These are phyloP conservation scores for Malthinus seriepunctatus DNA, from an alignment of 2,888 invertebrate species.

Conservation along the genomic window DNA sequence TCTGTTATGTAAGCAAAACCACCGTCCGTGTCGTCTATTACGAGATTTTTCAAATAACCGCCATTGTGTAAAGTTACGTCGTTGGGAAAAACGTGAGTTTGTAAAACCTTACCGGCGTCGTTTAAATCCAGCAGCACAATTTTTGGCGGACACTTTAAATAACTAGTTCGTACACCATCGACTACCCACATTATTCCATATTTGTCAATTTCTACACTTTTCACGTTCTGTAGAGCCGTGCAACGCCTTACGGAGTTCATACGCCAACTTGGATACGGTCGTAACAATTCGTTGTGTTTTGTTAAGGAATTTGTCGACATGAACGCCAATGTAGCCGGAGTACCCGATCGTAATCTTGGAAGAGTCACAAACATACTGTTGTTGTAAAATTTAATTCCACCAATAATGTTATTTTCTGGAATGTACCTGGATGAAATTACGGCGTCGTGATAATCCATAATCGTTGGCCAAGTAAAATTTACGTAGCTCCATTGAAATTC, in stretches of 20 bases:
- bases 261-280: constrained; percentile 72
- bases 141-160: constrained; percentile 67
- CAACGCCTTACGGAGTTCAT: constrained; percentile 63
- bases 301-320: constrained; percentile 46
- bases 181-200: constrained; percentile 72
- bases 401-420: constrained; percentile 68
- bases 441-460: constrained; percentile 60
- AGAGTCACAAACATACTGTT: constrained; percentile 68
- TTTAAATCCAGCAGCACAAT: constrained; percentile 69
- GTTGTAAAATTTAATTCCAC: constrained; percentile 70
- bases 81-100: constrained; percentile 63
- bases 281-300: constrained; percentile 59
- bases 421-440: constrained; percentile 63
- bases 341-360: constrained; percentile 68
- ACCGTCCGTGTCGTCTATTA: constrained; percentile 70
- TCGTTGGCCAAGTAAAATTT: constrained; percentile 68
- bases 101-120: constrained; percentile 54
- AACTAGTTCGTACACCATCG: constrained; percentile 68
- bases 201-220: constrained; percentile 73
- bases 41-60: constrained; percentile 70
- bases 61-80: constrained; percentile 60
- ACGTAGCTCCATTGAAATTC: constrained; percentile 72
- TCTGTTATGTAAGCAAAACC: constrained; percentile 74
- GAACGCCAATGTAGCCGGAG: constrained; percentile 69
- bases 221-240: constrained; percentile 70